Evolutionary conservation across 2,113 vertebrate species (phyloP), one percentile per base, ranked within the genome.

Genomic region (Microcebus tavaratra): DNA sequence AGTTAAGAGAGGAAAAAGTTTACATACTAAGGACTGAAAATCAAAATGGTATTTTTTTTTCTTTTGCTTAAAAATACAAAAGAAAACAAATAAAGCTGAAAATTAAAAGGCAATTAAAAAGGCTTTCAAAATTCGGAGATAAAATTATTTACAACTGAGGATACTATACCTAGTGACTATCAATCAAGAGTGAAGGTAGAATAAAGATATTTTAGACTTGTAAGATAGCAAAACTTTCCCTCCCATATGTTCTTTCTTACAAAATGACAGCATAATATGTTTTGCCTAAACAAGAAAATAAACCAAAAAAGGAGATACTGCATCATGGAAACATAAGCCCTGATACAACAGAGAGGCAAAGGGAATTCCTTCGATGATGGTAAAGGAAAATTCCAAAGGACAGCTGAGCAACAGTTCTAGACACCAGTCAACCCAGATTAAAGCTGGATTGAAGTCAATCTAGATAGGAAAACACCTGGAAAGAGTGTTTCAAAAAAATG

Each of bases 281-380:
- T 21, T n/a, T 48, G 48, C 10, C 13, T 14, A 88, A 88, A 75
- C 11, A 91, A 59, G 21, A 20, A 78, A 97, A 59, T n/a, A 78
- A 53, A 39, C 2, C 8, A 48, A 48, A 29, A 87, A 57, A n/a
- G 23, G 7, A 73, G 17, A 81, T 23, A 48, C 5, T 17, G 6
- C 9, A 39, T 13, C 8, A 53, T 21, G 6, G 7, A 90, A 45
- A 34, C 4, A 55, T 12, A 67, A 34, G 3, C 48, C 42, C 36
- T 55, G 17, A 57, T 5, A 39, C 48, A 89, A 18, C 21, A 34
- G 25, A 45, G 5, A 85, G 4, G 5, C 10, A 85, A 55, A 39
- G 14, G 4, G n/a, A 86, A 13, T 34, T 14, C 17, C 2, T 1
- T 34, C 3, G 5, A 25, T 50, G 6, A 7, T 3, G 3, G 3